Base-by-base conservation (phyloP, 2,113 vertebrate species). In the Nycticryphes semicollaris region DNA sequence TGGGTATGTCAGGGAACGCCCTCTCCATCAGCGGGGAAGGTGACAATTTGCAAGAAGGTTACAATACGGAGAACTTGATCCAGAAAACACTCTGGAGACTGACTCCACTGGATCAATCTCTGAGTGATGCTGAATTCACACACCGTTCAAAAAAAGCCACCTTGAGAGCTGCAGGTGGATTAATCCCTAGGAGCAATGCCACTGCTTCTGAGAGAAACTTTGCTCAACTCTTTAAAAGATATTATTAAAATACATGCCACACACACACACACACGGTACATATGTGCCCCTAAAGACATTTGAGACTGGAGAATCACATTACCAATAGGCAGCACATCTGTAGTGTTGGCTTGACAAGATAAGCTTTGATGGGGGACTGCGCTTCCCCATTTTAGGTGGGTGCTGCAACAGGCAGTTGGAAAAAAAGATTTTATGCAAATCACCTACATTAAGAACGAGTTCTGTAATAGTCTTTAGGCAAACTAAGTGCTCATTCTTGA, bases 401-500 rank as follows among this genome's bases (percentile, higher is more conserved):
- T 39, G 54, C 51, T 62, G 41, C 69, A 91, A 95, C 57, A 90
- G 31, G 39, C 75, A 75, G 43, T 10, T 70, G 43, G 43, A 31
- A 89, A 90, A 84, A 93, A 86, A 85, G 3, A 59, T n/a, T 57
- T 87, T 37, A 96, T 94, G 94, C 39, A 92, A 87, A 96, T 79
- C 50, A 92, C 18, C 20, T 73, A 84, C 88, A 94, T 77, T 96
- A 96, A 88, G 63, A 90, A 90, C 70, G 77, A 90, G 76, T 73
- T 92, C 80, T 87, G 28, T 84, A 95, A 87, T 33, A 93, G 76
- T 84, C 39, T 94, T 91, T 24, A 82, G 25, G 67, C 57, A 95
- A 92, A 96, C 87, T 96, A 93, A 91, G 60, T 84, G 37, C 57
- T 96, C 24, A 53, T 69, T 97, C 66, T 73, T 93, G 90, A 95